phyloP scores from a whole-genome alignment of 2,888 invertebrate genomes.

The Polymixis flavicincta region DNA sequence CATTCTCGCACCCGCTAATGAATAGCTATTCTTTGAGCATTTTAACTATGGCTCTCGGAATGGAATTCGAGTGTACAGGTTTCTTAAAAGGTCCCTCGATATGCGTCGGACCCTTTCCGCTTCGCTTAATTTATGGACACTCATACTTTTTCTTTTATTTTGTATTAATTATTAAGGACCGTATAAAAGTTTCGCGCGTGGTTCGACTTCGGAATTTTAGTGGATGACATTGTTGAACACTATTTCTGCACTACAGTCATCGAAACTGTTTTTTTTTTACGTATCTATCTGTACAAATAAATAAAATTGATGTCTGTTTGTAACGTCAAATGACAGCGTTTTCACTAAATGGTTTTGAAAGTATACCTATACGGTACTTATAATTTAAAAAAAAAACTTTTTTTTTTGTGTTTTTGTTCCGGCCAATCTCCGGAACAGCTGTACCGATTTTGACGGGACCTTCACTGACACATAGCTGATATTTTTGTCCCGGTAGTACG shows the following conservation, averaged over 20 bases:
- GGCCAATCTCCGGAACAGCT: too few relatives aligned
- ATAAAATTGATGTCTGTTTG: too few relatives aligned
- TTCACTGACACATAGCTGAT: too few relatives aligned
- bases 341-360: too few relatives aligned
- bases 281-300: background rate
- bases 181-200: conserved; percentile 83
- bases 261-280: background rate
- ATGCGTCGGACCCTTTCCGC: conserved; percentile 89
- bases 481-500: too few relatives aligned
- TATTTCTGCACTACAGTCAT: conserved; percentile 28
- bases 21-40: conserved; percentile 90
- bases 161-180: conserved; percentile 85
- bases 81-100: conserved; percentile 89
- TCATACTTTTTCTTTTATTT: conserved; percentile 82
- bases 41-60: conserved; percentile 90
- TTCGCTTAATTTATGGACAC: conserved; percentile 88
- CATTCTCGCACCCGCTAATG: conserved; percentile 90
- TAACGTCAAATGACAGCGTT: too few relatives aligned
- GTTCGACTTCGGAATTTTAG: conserved; percentile 68
- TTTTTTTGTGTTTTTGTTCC: too few relatives aligned
- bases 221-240: conserved; percentile 46
- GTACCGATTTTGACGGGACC: too few relatives aligned
- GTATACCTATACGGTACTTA: too few relatives aligned
- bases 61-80: conserved; percentile 90
- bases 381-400: too few relatives aligned